Conservation (phyloP, 2,113 vertebrate species). For the Alectura lathami region DNA sequence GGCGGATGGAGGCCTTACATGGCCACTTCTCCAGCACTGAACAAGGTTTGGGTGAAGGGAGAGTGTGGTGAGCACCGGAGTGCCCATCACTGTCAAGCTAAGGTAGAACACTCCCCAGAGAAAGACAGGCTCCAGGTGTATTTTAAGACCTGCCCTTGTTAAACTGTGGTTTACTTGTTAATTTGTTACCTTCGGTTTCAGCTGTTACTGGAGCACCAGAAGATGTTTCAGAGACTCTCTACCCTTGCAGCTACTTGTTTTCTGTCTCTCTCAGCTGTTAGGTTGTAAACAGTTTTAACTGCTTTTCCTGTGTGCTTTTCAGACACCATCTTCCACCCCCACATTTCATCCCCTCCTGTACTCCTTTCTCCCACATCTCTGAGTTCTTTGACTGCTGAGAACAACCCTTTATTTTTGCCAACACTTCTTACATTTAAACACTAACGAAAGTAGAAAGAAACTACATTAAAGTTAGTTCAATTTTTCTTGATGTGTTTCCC, state of each 20-base stretch:
- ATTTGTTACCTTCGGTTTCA: neutral
- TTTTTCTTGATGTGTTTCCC: neutral
- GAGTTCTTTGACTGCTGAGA: neutral
- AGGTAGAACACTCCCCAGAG: neutral
- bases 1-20: neutral
- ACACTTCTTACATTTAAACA: neutral
- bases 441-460: neutral
- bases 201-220: neutral
- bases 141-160: neutral
- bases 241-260: neutral
- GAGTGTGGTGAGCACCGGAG: neutral
- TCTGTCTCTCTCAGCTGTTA: neutral
- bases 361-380: neutral
- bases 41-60: neutral
- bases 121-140: neutral
- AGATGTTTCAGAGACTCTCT: neutral
- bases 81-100: neutral
- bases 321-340: neutral
- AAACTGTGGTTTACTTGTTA: neutral
- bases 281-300: neutral
- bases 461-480: neutral
- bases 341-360: neutral
- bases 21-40: neutral
- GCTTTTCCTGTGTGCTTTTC: neutral
- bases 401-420: neutral